Conservation (phyloP, 2,888 invertebrate species). For the Ichneumoninae sp. region DNA sequence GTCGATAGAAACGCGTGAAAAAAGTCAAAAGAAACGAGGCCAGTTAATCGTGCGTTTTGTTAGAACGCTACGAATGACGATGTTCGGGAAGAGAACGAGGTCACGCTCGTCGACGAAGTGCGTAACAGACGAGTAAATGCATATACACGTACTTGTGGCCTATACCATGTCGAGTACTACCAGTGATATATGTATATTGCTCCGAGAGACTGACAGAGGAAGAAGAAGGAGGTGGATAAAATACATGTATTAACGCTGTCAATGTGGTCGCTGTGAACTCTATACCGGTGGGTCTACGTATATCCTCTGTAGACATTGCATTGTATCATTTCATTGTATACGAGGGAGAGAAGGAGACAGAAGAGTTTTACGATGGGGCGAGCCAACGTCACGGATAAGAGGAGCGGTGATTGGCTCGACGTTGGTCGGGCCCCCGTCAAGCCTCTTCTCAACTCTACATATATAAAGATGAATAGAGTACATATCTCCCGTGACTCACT, state of each 20-base stretch:
- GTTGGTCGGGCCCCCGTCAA: constrained; percentile 78
- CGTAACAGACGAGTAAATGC: constrained; percentile 36
- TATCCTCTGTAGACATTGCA: constrained; percentile 22
- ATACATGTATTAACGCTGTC: background rate
- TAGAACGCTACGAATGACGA: constrained; percentile 3
- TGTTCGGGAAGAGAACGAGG: constrained; percentile 50
- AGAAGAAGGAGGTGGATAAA: background rate
- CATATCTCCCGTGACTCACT: constrained; percentile 29
- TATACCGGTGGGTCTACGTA: background rate
- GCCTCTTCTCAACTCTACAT: constrained; percentile 71
- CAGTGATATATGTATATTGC: background rate
- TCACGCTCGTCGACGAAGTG: constrained; percentile 40
- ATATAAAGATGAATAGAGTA: background rate
- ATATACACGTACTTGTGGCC: background rate
- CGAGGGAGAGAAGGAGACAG: constrained; percentile 22
- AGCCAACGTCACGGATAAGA: constrained; percentile 73
- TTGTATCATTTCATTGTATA: constrained; percentile 47
- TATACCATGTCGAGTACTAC: background rate
- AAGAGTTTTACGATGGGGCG: constrained; percentile 69
- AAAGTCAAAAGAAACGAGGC: background rate
- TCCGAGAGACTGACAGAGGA: background rate
- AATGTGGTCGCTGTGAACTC: background rate
- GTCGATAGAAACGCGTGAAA: background rate
- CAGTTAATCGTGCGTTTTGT: background rate
- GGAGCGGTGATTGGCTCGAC: constrained; percentile 73